These are phyloP conservation scores for Eidolon helvum DNA, from an alignment of 2,113 vertebrate species.

Conservation along the genomic window DNA sequence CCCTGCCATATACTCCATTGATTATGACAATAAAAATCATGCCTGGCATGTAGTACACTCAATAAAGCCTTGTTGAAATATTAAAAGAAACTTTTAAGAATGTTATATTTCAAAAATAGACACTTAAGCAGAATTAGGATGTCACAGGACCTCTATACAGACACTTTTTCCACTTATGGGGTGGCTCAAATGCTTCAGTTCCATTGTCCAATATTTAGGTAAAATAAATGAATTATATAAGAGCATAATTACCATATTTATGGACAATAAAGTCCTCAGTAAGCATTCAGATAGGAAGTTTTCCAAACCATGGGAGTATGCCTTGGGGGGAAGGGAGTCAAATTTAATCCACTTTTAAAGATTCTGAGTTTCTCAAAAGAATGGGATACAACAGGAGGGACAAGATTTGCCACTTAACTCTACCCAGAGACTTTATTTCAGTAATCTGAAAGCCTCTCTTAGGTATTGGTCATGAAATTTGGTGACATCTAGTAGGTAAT, in stretches of 20 bases:
- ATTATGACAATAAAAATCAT: conserved; percentile 33
- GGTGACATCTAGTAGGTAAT: not conserved
- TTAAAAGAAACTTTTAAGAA: not conserved
- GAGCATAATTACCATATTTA: not conserved
- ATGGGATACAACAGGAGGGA: not conserved
- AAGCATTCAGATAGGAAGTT: not conserved
- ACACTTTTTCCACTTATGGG: not conserved
- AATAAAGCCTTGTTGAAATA: conserved; percentile 5
- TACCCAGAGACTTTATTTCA: not conserved
- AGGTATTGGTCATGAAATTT: not conserved
- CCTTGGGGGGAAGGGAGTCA: not conserved
- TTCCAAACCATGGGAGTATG: not conserved
- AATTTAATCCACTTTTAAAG: not conserved
- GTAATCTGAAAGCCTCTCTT: not conserved
- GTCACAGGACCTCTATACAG: not conserved
- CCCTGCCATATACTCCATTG: not conserved
- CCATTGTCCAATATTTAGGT: not conserved
- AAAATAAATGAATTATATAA: not conserved
- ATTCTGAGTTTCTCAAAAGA: not conserved
- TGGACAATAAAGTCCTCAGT: not conserved
- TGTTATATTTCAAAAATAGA: not conserved
- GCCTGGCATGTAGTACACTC: not conserved
- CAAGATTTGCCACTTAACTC: not conserved
- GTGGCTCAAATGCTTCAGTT: not conserved
- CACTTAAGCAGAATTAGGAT: not conserved